phyloP scores from a whole-genome alignment of 2,888 invertebrate genomes.

The Alloscopus bannaensis region DNA sequence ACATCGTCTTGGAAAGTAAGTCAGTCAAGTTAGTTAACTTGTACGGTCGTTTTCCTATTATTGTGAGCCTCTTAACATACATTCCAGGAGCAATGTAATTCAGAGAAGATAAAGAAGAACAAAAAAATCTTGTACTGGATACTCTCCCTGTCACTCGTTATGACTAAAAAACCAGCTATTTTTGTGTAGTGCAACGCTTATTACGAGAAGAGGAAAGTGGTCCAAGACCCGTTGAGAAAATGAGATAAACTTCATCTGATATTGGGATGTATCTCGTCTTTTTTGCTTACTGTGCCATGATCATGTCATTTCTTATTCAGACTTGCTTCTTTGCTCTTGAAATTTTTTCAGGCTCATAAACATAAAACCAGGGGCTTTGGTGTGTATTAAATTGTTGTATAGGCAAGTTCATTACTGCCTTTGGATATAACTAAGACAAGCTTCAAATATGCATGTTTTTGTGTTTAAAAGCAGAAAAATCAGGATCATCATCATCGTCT shows the following conservation, averaged over 20 bases:
- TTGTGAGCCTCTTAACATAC: slow-evolving; percentile 6
- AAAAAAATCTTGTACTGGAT: too few relatives aligned
- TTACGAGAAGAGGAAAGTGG: too few relatives aligned
- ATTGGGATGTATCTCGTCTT: too few relatives aligned
- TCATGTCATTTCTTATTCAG: not conserved
- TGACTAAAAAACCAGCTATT: not conserved
- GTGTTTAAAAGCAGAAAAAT: not conserved
- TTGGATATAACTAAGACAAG: not conserved
- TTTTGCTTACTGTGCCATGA: too few relatives aligned
- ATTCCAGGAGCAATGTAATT: not conserved
- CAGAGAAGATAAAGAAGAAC: not conserved
- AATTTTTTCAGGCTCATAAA: too few relatives aligned
- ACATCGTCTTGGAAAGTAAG: too few relatives aligned
- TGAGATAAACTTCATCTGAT: too few relatives aligned
- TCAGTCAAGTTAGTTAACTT: slow-evolving; percentile 39
- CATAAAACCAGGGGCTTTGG: too few relatives aligned
- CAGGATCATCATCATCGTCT: slow-evolving; percentile 5
- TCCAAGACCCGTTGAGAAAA: too few relatives aligned
- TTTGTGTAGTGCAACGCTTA: too few relatives aligned
- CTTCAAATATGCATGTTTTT: not conserved
- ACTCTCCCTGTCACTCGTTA: not conserved
- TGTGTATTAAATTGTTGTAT: too few relatives aligned
- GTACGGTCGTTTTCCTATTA: slow-evolving; percentile 16
- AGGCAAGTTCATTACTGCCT: too few relatives aligned
- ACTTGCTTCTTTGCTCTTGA: slow-evolving; percentile 25